Evolutionary conservation across 2,797 vertebrate genomes (phyloP), one percentile per base, ranked within the genome.

Genomic region (Macropodus opercularis): DNA sequence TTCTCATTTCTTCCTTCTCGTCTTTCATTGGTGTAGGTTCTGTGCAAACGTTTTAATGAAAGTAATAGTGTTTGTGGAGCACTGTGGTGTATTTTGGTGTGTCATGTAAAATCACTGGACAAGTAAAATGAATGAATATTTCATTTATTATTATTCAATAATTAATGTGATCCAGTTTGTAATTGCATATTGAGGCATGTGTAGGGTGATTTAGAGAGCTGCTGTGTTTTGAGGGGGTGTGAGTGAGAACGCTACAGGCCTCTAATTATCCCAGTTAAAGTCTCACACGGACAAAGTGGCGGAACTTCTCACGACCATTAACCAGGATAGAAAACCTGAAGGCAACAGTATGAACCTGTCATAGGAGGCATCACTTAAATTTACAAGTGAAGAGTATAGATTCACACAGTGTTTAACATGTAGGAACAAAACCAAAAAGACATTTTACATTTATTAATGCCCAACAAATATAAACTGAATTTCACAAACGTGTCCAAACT

Each of bases 301-400:
- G 51, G 3, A 58, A 40, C 44, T 26, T 49, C 39, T 59, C 39
- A 48, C 31, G 21, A 62, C 49, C 38, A 29, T 38, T 61, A 54
- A 56, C 41, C 46, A 21, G 27, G 22, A 62, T 8, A 55, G 27
- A 63, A 47, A 67, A 59, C 24, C 68, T 53, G 46, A 63, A 44
- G 52, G 61, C 60, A 70, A 51, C 65, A 75, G 65, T 57, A 67
- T 77, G 42, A 74, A 63, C 59, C 43, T 61, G 68, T 79, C 60
- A 63, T 27, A 47, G 38, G 52, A 27, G 15, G 10, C 43, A 57
- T 66, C 49, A 46, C 52, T 77, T 44, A 42, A 38, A 67, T 74
- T 60, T 35, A 38, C 36, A 22, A 13, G 17, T 21, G n/a, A 46
- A 67, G 6, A 35, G n/a, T 8, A 46, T 38, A 42, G 32, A n/a